phyloP scores from a whole-genome alignment of 2,888 invertebrate species.

The Diploptera punctata region DNA sequence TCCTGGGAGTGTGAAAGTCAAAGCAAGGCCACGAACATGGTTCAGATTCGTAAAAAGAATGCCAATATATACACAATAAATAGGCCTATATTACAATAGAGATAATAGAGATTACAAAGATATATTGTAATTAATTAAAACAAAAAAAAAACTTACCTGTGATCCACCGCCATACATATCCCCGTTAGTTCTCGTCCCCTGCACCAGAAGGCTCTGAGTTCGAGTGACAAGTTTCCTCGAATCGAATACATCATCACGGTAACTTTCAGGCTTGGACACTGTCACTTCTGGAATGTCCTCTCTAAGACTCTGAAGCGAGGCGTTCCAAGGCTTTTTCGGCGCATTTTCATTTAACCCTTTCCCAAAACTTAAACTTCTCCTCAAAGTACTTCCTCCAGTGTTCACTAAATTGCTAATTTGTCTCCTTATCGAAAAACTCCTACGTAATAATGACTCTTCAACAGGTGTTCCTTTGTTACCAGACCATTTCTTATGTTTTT shows the following conservation, averaged over 20 bases:
- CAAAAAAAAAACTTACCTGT: background rate
- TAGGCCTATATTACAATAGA: too few species aligned
- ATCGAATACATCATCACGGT: background rate
- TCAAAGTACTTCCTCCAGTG: background rate
- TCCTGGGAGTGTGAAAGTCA: too few species aligned
- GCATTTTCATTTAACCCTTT: background rate
- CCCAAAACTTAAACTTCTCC: background rate
- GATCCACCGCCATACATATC: background rate
- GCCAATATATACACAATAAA: too few species aligned
- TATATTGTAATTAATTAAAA: too few species aligned
- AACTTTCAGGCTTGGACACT: background rate
- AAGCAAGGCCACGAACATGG: too few species aligned
- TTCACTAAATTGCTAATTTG: background rate
- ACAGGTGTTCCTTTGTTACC: background rate
- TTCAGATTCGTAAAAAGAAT: too few species aligned
- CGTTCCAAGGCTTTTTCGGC: background rate
- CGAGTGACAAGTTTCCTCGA: slow-evolving; percentile 5
- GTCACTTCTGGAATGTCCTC: background rate
- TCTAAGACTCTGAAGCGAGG: background rate
- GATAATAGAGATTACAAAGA: too few species aligned
- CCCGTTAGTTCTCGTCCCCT: background rate
- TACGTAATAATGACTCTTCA: background rate
- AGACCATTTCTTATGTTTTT: background rate
- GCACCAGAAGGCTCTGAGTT: slow-evolving; percentile 11
- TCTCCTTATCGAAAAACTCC: background rate